phyloP scores from a whole-genome alignment of 2,797 vertebrate species.

The Myotis daubentonii region DNA sequence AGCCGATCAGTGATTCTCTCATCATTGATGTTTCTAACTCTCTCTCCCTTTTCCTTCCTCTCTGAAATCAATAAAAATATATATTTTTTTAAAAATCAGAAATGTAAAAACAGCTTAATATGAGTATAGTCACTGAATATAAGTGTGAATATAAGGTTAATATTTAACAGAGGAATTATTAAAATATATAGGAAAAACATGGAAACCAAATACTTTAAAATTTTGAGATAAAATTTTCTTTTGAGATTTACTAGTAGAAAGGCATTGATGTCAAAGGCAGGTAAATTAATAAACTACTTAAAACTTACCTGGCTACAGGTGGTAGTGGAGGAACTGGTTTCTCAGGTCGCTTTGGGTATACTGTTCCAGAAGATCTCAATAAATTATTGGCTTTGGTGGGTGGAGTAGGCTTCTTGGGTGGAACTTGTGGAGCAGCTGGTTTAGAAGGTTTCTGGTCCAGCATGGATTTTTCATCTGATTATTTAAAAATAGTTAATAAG shows the following conservation, averaged over 20 bases:
- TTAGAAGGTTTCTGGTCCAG: constrained; percentile 91
- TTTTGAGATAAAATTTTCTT: constrained; percentile 25
- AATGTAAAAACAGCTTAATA: constrained; percentile 26
- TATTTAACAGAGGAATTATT: constrained; percentile 45
- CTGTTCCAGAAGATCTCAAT: constrained; percentile 81
- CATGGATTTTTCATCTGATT: constrained; percentile 89
- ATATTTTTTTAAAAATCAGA: not conserved
- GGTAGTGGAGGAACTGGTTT: constrained; percentile 90
- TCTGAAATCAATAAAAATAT: too few species aligned
- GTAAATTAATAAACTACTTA: constrained; percentile 22
- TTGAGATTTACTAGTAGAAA: not conserved
- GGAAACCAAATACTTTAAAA: not conserved
- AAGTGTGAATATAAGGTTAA: constrained; percentile 26
- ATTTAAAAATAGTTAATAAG: constrained; percentile 65
- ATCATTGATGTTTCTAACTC: too few species aligned
- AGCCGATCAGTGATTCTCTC: too few species aligned
- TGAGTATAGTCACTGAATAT: not conserved
- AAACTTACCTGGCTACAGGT: constrained; percentile 85
- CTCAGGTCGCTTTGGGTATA: constrained; percentile 92
- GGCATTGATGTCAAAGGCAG: not conserved
- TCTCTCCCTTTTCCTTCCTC: too few species aligned
- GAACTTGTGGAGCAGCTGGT: constrained; percentile 93
- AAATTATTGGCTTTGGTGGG: constrained; percentile 89
- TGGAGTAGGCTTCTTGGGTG: constrained; percentile 94
- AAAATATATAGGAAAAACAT: not conserved